phyloP scores from a whole-genome alignment of 2,888 invertebrate genomes.

The Drosophila kambysellisi region DNA sequence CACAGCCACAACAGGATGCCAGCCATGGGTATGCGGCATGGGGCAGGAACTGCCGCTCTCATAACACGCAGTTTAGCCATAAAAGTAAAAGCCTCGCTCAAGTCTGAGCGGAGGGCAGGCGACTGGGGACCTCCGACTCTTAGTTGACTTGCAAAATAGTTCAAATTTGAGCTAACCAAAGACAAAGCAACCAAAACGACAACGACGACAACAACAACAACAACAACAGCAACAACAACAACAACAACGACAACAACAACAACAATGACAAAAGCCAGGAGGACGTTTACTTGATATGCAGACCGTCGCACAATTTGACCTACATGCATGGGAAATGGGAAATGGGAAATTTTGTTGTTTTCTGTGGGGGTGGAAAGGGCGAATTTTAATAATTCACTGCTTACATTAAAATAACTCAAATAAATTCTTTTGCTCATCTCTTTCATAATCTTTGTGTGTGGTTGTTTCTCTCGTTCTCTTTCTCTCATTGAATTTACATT shows the following conservation, averaged over 20 bases:
- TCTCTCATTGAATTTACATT: constrained; percentile 67
- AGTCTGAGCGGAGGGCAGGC: constrained; percentile 26
- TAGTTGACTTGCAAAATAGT: constrained; percentile 78
- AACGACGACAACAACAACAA: background rate
- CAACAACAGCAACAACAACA: background rate
- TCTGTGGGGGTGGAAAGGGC: constrained; percentile 3
- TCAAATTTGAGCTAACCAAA: constrained; percentile 55
- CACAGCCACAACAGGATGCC: constrained; percentile 28
- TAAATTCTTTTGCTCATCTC: constrained; percentile 12
- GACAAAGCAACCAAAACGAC: constrained; percentile 49
- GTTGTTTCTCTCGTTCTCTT: background rate
- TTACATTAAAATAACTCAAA: constrained; percentile 43
- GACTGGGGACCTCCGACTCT: constrained; percentile 16
- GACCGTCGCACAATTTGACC: constrained; percentile 69
- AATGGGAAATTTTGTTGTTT: constrained; percentile 44
- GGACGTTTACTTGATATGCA: constrained; percentile 72
- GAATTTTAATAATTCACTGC: constrained; percentile 71
- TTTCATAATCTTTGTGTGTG: background rate
- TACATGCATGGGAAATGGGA: constrained; percentile 62
- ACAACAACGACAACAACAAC: background rate
- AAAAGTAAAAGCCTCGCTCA: constrained; percentile 58
- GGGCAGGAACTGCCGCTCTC: background rate
- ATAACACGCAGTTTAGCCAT: constrained; percentile 37
- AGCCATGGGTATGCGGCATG: background rate
- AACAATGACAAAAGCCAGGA: constrained; percentile 43